Conservation (phyloP, 2,113 vertebrate species). For the Labrus mixtus region DNA sequence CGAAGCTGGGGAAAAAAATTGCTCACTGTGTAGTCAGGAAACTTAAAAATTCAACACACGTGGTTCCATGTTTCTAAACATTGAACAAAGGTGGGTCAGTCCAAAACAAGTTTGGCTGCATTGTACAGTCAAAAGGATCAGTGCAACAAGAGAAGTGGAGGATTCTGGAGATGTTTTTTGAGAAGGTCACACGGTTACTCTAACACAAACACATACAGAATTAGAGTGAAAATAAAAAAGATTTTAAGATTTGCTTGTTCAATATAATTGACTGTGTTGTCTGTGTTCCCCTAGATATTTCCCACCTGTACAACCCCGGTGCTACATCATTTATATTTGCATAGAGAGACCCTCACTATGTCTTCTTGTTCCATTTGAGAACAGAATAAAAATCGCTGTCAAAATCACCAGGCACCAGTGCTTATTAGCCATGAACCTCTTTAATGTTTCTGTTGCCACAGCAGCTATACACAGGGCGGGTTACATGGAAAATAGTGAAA, state of each 20-base stretch:
- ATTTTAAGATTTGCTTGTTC: background rate
- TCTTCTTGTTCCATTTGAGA: constrained; percentile 2
- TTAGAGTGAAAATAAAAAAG: background rate
- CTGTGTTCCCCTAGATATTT: no score
- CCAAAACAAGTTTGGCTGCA: background rate
- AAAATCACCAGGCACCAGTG: background rate
- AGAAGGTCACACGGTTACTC: no score
- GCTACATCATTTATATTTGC: constrained; percentile 34
- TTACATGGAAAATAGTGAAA: constrained; percentile 5
- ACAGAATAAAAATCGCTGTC: background rate
- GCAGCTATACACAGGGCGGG: background rate
- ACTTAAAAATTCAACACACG: constrained; percentile 2
- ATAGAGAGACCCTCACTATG: constrained; percentile 19
- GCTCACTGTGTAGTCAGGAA: background rate
- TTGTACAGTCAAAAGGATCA: background rate
- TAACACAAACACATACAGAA: background rate
- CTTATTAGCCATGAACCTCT: background rate
- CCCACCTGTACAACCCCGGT: background rate
- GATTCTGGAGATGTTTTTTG: no score
- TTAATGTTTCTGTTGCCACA: background rate
- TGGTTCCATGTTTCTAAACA: background rate
- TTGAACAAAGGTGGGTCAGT: background rate
- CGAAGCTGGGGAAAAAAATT: background rate
- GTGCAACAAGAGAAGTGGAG: no score
- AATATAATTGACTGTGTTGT: background rate